Conservation (phyloP, 2,113 vertebrate genomes). For the Falco punctatus region DNA sequence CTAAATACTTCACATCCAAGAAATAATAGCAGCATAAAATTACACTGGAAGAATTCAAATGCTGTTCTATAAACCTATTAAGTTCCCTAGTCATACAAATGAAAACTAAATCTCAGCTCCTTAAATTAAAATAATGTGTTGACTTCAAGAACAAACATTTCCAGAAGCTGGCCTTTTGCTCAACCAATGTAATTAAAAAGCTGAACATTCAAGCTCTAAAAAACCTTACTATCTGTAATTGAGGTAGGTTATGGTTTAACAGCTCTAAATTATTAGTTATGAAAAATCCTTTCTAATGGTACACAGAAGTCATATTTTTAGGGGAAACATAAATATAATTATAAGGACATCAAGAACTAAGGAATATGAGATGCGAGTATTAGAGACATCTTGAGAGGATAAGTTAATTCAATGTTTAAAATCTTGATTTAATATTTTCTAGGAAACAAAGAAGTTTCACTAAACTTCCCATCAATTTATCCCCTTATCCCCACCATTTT, state of each 20-base stretch:
- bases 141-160: neutral
- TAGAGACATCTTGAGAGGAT: neutral
- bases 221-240: neutral
- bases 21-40: neutral
- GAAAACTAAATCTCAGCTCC: neutral
- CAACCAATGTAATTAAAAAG: neutral
- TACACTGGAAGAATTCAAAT: neutral
- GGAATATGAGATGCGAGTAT: neutral
- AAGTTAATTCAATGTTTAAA: neutral
- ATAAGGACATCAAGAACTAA: neutral
- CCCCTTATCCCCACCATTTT: neutral
- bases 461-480: neutral
- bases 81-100: neutral
- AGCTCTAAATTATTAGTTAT: neutral
- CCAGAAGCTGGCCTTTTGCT: neutral
- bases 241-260: neutral
- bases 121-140: neutral
- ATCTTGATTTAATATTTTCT: neutral
- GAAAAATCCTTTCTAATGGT: neutral
- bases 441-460: neutral
- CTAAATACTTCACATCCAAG: neutral
- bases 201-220: neutral
- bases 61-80: neutral
- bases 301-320: neutral
- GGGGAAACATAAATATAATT: neutral